Evolutionary conservation across 1,140 invertebrate species (phyloP), one percentile per base, ranked within the genome.

Genomic region (Thaumatotibia leucotreta): DNA sequence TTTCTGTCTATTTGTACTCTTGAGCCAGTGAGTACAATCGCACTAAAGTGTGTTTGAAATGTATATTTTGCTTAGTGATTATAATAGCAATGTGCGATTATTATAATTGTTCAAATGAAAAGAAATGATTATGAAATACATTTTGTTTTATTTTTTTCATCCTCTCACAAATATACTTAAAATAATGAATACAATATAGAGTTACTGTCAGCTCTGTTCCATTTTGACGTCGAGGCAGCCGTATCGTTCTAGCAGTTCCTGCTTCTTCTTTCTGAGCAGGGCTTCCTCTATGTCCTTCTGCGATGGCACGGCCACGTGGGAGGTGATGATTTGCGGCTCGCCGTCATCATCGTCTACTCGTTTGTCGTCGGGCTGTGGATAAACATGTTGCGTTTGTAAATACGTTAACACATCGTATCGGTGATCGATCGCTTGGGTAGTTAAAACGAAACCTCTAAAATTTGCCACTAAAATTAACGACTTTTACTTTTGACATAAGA

Each of bases 241-340:
- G 80, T 96, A 96, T 92, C 94, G 95, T 73, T 96, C 94, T 50
- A 99, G 76, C 20, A 99, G 87, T 86, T 99, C 97, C 87, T 96
- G 95, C 84, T 99, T 99, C 83, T 97, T 97, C 74, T 96, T 94
- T 71, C 93, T 92, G 0, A 99, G 90, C 29, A 99, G 90, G 0
- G 97, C 97, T 77, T 97, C 95, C 83, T 99, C 97, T 61, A 99
- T 95, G 75, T 98, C 96, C 83, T 95, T 94, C 80, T 98, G 97
- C 14, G 95, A 95, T 0, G 97, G 97, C 54, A 98, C 96, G 8
- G 96, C 93, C 61, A 97, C 96, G 79, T 97, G 96, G 4, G 96
- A 94, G n/a, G 95, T 95, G 75, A 96, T 95, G 64, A 92, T 89
- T 61, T 92, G 65, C n/a, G 61, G 61, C 39, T 74, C 73, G 20